These are phyloP conservation scores for Tipula unca DNA, from an alignment of 2,888 invertebrate genomes.

Conservation along the genomic window DNA sequence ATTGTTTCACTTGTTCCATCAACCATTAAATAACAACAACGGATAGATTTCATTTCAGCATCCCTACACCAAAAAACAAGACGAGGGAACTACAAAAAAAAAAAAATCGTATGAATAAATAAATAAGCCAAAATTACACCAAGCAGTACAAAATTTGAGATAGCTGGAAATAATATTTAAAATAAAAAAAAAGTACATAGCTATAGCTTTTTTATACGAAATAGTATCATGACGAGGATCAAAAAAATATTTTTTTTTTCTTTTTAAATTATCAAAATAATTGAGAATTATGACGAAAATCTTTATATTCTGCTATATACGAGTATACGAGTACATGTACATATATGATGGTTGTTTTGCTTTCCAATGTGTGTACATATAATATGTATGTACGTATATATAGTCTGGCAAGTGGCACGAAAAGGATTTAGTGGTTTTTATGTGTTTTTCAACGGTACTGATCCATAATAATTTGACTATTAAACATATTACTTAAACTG, in stretches of 20 bases:
- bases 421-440: background rate
- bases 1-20: background rate
- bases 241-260: background rate
- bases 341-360: background rate
- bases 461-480: conserved; percentile 1
- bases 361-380: background rate
- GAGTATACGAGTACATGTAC: no score
- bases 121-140: conserved; percentile 14
- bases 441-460: background rate
- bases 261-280: conserved; percentile 9
- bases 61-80: background rate
- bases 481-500: background rate
- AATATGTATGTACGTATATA: background rate
- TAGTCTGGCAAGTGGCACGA: background rate
- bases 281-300: conserved; percentile 14
- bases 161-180: background rate
- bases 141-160: background rate
- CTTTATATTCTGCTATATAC: background rate
- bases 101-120: background rate
- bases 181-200: background rate
- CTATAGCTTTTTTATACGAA: background rate
- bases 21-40: background rate
- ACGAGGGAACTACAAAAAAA: background rate
- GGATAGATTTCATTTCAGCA: background rate
- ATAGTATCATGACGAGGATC: conserved; percentile 8